A percentile compares a stretch with the other conserved stretches of the same genome.
These are phyloP conservation scores for Ormyrus thymus DNA, from an alignment of 2,888 invertebrate species.

Conservation along the genomic window DNA sequence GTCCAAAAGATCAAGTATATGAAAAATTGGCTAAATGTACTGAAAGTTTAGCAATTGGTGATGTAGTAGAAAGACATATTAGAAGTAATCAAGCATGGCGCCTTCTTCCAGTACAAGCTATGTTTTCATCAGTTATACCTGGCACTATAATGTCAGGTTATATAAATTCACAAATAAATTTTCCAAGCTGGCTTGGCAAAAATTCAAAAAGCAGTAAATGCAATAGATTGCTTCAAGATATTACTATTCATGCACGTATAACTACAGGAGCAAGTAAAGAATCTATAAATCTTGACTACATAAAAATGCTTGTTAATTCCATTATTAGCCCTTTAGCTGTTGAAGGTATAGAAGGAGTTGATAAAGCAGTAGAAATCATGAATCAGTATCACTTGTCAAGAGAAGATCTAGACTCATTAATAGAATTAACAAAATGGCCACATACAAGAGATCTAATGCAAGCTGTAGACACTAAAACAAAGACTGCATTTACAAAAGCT, in stretches of 20 bases:
- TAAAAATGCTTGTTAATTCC: conserved; percentile 84
- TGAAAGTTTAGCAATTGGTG: conserved; percentile 90
- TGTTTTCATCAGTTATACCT: conserved; percentile 93
- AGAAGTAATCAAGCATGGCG: conserved; percentile 90
- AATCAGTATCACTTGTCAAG: conserved; percentile 90
- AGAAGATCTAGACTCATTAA: conserved; percentile 93
- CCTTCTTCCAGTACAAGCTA: conserved; percentile 90
- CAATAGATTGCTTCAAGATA: conserved; percentile 75
- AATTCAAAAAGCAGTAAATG: conserved; percentile 91
- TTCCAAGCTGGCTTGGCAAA: conserved; percentile 97
- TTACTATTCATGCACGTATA: conserved; percentile 68
- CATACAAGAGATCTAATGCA: conserved; percentile 85
- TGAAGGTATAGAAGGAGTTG: conserved; percentile 83
- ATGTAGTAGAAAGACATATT: conserved; percentile 89
- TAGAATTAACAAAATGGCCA: conserved; percentile 92
- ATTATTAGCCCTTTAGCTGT: conserved; percentile 86
- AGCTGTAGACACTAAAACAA: conserved; percentile 86
- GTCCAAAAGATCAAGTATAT: conserved; percentile 80
- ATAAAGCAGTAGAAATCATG: conserved; percentile 83
- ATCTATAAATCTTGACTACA: conserved; percentile 91
- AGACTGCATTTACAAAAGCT: conserved; percentile 93
- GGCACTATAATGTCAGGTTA: conserved; percentile 90
- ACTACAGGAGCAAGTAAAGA: conserved; percentile 79
- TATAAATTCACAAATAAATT: conserved; percentile 87
- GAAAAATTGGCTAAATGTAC: conserved; percentile 87